phyloP scores from a whole-genome alignment of 2,113 vertebrate genomes.

The Boleophthalmus pectinirostris region DNA sequence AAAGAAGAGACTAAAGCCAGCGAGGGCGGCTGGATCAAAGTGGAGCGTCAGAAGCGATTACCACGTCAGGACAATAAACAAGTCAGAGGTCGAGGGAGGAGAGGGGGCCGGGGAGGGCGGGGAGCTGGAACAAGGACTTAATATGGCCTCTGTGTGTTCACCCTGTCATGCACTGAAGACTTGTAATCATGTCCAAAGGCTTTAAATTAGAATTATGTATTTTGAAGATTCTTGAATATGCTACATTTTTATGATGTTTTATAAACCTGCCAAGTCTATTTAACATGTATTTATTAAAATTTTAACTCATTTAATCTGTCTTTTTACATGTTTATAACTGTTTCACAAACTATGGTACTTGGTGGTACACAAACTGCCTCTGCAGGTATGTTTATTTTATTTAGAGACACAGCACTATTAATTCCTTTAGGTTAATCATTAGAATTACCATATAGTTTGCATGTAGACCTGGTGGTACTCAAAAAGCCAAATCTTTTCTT shows the following conservation, averaged over 20 bases:
- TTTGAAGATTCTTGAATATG: constrained; percentile 12
- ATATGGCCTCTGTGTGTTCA: constrained; percentile 21
- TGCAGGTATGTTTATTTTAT: no score
- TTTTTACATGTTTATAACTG: not conserved
- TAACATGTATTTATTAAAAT: constrained; percentile 33
- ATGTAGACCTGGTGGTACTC: no score
- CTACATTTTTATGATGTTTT: constrained; percentile 2
- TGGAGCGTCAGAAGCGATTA: constrained; percentile 84
- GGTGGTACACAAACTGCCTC: no score
- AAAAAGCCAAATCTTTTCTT: no score
- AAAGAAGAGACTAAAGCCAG: constrained; percentile 78
- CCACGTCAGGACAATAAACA: constrained; percentile 79
- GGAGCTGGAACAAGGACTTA: constrained; percentile 67
- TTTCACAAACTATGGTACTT: no score
- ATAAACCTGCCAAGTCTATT: not conserved
- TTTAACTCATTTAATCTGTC: not conserved
- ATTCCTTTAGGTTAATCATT: no score
- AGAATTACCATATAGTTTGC: no score
- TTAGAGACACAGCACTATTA: no score
- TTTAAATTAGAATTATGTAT: constrained; percentile 17
- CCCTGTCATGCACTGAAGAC: constrained; percentile 30
- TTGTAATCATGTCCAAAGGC: constrained; percentile 28
- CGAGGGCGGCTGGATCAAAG: constrained; percentile 92
- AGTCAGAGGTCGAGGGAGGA: constrained; percentile 72
- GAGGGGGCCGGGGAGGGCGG: constrained; percentile 81